Base-by-base conservation (phyloP, 2,888 invertebrate species). In the Limnephilus lunatus region DNA sequence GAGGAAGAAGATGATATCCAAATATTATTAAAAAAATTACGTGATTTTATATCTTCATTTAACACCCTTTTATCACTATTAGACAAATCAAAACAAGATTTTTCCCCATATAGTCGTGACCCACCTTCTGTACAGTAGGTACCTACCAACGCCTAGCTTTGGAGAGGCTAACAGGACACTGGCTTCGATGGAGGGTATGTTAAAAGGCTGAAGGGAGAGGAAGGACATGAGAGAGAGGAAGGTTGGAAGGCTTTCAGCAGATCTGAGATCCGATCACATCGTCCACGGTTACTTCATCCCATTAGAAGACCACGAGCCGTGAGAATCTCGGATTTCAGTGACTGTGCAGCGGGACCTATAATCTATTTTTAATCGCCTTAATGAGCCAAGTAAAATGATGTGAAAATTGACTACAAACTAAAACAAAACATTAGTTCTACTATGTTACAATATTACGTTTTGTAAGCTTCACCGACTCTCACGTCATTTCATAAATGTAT, bases 401-500 rank as follows among this genome's bases (percentile, higher is more conserved):
- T 32, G 83, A 83, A 35, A 83, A 83, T 83, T 83, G 25, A 39
- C 25, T 83, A 35, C 39, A 68, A 83, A 83, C 35, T n/a, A n/a
- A 83, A 32, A 44, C 48, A n/a, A 83, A 32, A 44, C 48, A 25
- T 85, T n/a, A 5, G 12, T n/a, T 12, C 15, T 14, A 86, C 44
- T 14, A 25, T 85, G 85, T 44, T 30, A 86, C 85, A 25, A n/a
- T 30, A 39, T 25, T 30, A 39, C 31, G 87, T 53, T 30, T 53
- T 68, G 87, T 25, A 87, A 87, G 87, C 30, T 44, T 15, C 87
- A 19, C 68, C 25, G 68, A 68, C 68, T 87, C 87, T 68, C 87
- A 87, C 87, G 32, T 30, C 87, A 35, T 87, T 87, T 87, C 31
- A 68, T 87, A 19, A 19, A 31, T 31, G 14, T 9, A 32, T 87